phyloP scores from a whole-genome alignment of 2,113 vertebrate genomes.

The Zosterops lateralis region DNA sequence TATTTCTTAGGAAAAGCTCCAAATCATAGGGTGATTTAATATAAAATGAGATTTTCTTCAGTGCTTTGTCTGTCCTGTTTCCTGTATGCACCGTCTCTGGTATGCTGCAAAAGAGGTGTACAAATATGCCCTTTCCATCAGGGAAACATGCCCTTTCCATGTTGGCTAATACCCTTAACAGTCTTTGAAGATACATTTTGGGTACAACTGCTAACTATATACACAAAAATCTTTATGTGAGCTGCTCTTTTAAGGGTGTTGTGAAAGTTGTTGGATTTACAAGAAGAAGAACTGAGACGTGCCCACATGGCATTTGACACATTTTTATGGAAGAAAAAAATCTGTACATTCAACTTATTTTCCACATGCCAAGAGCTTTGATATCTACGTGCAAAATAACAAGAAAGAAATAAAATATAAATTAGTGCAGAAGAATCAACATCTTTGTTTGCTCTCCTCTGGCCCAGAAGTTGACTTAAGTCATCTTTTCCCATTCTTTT shows the following conservation, averaged over 20 bases:
- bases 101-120: background rate
- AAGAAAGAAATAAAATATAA: background rate
- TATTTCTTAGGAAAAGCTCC: background rate
- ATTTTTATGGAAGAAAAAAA: background rate
- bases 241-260: background rate
- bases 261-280: background rate
- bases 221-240: background rate
- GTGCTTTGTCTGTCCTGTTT: background rate
- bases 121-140: background rate
- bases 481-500: slow-evolving; percentile 34
- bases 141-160: background rate
- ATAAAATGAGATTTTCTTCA: background rate
- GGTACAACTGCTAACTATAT: background rate
- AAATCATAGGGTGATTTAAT: background rate
- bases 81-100: background rate
- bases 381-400: background rate
- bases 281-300: background rate
- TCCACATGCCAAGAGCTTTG: background rate
- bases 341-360: background rate
- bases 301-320: background rate
- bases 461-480: background rate
- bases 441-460: background rate
- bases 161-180: background rate
- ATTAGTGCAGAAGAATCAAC: background rate
- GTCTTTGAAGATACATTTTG: background rate